Conservation (phyloP, 2,888 invertebrate genomes). For the Suillia variegata region DNA sequence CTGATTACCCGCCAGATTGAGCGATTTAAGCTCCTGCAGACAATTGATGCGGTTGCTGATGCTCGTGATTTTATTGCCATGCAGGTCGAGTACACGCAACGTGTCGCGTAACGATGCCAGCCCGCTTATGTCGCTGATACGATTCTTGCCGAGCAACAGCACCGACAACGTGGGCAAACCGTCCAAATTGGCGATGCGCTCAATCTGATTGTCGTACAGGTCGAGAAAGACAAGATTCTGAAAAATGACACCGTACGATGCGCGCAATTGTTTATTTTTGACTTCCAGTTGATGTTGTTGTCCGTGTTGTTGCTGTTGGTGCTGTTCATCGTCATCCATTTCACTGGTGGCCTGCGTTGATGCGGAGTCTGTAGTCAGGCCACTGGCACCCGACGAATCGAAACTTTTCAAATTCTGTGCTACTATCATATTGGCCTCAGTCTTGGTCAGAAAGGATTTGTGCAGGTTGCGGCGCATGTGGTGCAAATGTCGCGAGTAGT, state of each 20-base stretch:
- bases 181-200: conserved; percentile 79
- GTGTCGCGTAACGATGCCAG: conserved; percentile 62
- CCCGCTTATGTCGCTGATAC: conserved; percentile 61
- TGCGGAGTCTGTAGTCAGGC: conserved; percentile 28
- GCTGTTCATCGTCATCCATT: conserved; percentile 35
- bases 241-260: conserved; percentile 54
- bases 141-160: conserved; percentile 89
- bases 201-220: conserved; percentile 93
- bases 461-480: conserved; percentile 46
- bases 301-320: no score
- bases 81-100: conserved; percentile 89
- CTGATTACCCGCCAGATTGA: conserved; percentile 92
- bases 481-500: conserved; percentile 46
- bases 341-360: conserved; percentile 29
- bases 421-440: conserved; percentile 24
- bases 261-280: conserved; percentile 54
- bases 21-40: conserved; percentile 80
- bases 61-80: conserved; percentile 82
- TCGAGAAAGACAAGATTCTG: conserved; percentile 86
- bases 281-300: conserved; percentile 53
- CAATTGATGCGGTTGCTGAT: conserved; percentile 63
- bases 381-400: conserved; percentile 44
- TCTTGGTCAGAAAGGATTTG: conserved; percentile 28
- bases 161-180: conserved; percentile 81
- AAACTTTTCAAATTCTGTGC: conserved; percentile 40